Conservation (phyloP, 2,113 vertebrate genomes). For the Anhinga rufa region DNA sequence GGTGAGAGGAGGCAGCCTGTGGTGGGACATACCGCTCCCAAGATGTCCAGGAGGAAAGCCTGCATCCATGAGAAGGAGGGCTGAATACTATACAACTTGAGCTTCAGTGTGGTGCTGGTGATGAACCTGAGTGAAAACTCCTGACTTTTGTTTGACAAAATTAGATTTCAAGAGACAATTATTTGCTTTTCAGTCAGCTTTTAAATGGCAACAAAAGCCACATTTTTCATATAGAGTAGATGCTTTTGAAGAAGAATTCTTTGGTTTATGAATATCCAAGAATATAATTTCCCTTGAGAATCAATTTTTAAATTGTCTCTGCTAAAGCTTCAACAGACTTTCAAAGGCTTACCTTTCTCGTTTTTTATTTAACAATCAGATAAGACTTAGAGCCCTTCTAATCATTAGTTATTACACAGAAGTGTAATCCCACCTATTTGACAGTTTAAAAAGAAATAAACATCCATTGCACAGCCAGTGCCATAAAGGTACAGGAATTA, state of each 20-base stretch:
- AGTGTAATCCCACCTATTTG: not conserved
- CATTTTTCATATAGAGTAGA: not conserved
- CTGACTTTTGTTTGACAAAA: not conserved
- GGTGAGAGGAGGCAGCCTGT: not conserved
- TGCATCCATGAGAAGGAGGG: fast-evolving
- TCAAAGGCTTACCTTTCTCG: not conserved
- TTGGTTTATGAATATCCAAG: not conserved
- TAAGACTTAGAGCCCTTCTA: not conserved
- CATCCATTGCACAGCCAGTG: not conserved
- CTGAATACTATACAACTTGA: not conserved
- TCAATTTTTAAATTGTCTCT: not conserved
- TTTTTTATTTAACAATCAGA: not conserved
- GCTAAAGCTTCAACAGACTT: not conserved
- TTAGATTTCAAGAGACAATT: not conserved
- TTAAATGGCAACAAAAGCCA: not conserved
- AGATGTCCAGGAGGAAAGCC: not conserved
- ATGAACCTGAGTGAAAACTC: not conserved
- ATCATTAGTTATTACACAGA: not conserved
- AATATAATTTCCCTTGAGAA: not conserved
- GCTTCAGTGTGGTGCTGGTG: not conserved
- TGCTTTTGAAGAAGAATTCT: not conserved
- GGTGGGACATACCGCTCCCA: not conserved
- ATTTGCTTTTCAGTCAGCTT: not conserved
- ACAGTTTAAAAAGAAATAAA: not conserved
- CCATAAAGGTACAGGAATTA: not conserved